Conservation (phyloP, 2,113 vertebrate species). For the Regulus satrapa region DNA sequence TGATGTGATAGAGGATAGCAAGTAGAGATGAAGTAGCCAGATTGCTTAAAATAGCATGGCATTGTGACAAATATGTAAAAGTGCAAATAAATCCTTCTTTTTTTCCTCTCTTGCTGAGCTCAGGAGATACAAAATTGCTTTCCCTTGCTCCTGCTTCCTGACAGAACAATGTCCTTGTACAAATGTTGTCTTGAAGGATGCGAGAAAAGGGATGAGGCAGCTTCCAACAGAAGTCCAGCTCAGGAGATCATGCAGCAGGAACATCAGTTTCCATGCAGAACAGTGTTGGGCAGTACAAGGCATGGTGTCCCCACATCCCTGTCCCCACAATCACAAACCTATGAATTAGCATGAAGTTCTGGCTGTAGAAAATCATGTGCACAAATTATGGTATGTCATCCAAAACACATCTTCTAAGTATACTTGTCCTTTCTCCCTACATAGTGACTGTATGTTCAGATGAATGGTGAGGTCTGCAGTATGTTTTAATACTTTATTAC, state of each 20-base stretch:
- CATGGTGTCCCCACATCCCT: background rate
- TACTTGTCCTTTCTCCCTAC: background rate
- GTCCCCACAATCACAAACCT: background rate
- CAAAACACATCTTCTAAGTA: background rate
- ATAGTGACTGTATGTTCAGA: background rate
- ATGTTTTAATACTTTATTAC: background rate
- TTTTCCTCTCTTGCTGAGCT: constrained; percentile 13
- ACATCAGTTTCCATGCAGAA: background rate
- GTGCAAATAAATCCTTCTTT: constrained; percentile 28
- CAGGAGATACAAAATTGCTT: background rate
- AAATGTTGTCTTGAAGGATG: background rate
- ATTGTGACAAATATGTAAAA: constrained; percentile 27
- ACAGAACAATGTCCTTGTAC: background rate
- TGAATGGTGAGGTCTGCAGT: background rate
- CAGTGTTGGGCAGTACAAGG: background rate
- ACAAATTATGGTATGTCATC: background rate
- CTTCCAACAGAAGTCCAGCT: background rate
- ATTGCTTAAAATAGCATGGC: constrained; percentile 43
- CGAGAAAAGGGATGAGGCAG: background rate
- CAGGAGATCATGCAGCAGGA: background rate
- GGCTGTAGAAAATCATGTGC: background rate
- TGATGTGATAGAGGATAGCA: background rate
- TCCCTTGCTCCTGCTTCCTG: background rate
- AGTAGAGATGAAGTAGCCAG: background rate
- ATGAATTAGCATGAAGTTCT: background rate